Evolutionary conservation across 2,113 vertebrate species (phyloP), one percentile per base, ranked within the genome.

Genomic region (Mesoclemmys tuberculata): DNA sequence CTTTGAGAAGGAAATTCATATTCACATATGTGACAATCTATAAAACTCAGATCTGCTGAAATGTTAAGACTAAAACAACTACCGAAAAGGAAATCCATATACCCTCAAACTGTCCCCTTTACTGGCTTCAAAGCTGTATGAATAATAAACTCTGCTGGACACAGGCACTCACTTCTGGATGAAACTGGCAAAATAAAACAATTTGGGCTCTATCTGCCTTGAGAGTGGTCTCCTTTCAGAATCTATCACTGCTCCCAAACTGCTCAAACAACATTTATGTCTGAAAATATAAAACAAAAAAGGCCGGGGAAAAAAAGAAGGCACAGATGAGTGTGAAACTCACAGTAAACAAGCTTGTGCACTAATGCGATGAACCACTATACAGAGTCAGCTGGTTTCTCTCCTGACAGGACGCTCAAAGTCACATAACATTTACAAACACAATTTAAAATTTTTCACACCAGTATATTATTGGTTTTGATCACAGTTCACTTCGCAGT

Each of bases 361-460:
- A 10, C 44, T 46, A 77, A 26, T 77, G 74, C 12, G 26, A 27
- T 46, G 24, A 77, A 46, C 24, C 31, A 21, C 3, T 5, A 54
- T 19, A 35, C 64, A 31, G n/a, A 54, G 29, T 0, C 0, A 21
- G 3, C 31, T 3, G 2, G 21, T 11, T 84, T 68, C 80, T 8
- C 19, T n/a, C n/a, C 64, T 21, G n/a, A 22, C 44, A 77, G 24
- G 26, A 27, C 74, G 27, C 38, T 75, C 74, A 77, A 77, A 77
- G 74, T 77, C 13, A 16, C 74, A 46, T 22, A 14, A 13, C 22
- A 77, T 77, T 77, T 46, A 77, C 41, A 77, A 46, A 77, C 26
- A 46, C 22, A 46, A 29, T 46, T 44, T 46, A 2, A 46, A 44
- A 77, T 46, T 27, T 24, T 26, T 27, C 38, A 16, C 11, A 77